Base-by-base conservation (phyloP, 2,888 invertebrate species). In the Volucella inflata region DNA sequence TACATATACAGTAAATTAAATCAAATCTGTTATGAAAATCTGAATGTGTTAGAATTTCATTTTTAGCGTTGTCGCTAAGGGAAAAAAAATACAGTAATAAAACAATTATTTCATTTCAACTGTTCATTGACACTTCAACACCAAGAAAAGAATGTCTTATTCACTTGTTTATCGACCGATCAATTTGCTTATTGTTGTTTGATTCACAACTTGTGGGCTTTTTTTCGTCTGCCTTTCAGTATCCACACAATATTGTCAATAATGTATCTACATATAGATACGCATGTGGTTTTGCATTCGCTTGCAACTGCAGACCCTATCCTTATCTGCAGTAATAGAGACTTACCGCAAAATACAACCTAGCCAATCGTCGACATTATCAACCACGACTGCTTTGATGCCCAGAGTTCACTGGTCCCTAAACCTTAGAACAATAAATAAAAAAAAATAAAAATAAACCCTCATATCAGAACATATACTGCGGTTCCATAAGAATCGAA, bases 121-220 rank as follows among this genome's bases (percentile, higher is more conserved):
- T 50, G 57, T 70, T 70, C 70, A 48, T 70, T 70, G 70, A 53
- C 62, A 21, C 51, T 30, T 9, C 10, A 8, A 40, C 10, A 38
- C 0, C n/a, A 12, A 12, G 30, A 1, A 12, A 12, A 12, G 12
- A 14, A 14, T 57, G 12, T 14, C 14, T 46, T 30, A 38, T 30
- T 59, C 8, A 59, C 55, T 60, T 68, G 60, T 70, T 77, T 77
- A 68, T 62, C 53, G 38, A 9, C 16, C 40, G 46, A 77, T 62
- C 70, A 55, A 65, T 70, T 77, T 77, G 77, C 70, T 77, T 77
- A 62, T 77, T 77, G 60, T 62, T 53, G 55, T 76, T 76, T 53
- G 60, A 50, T 67, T 76, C 50, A 57, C 16, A 38, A 48, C 59
- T 59, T 55, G 64, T 14, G 64, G 30, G 17, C 42, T 16, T 11